Evolutionary conservation across 2,797 vertebrate species (phyloP).

Genomic region (Crax fasciolata): DNA sequence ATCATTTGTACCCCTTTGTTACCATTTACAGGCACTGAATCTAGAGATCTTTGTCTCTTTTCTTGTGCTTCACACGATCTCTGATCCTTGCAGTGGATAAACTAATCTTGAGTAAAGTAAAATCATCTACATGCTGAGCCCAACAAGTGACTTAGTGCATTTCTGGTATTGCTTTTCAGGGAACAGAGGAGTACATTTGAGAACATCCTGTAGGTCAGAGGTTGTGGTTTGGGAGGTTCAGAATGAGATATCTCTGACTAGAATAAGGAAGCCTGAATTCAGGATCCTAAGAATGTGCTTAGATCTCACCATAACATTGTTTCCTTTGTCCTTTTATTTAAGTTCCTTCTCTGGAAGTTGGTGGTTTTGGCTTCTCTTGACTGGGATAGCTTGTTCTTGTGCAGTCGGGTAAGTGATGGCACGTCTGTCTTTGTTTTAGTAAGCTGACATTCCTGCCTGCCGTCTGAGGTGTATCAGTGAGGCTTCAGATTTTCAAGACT

Average conservation of each 20-base stretch:
- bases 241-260: background rate
- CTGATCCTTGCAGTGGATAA: background rate
- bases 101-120: background rate
- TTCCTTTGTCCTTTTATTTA: background rate
- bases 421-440: background rate
- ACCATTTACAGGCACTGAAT: background rate
- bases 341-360: constrained; percentile 85
- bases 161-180: background rate
- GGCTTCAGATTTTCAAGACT: background rate
- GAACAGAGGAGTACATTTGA: background rate
- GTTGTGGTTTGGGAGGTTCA: background rate
- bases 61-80: background rate
- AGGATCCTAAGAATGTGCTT: background rate
- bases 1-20: background rate
- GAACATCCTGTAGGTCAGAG: background rate
- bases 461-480: background rate
- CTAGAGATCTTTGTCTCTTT: background rate
- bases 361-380: constrained; percentile 90
- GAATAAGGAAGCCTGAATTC: background rate
- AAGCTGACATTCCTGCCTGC: background rate
- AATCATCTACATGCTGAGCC: background rate
- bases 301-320: background rate
- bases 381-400: constrained; percentile 87
- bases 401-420: constrained; percentile 89
- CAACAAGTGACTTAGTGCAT: background rate